phyloP scores from a whole-genome alignment of 2,888 invertebrate genomes.

The Agriopis marginaria region DNA sequence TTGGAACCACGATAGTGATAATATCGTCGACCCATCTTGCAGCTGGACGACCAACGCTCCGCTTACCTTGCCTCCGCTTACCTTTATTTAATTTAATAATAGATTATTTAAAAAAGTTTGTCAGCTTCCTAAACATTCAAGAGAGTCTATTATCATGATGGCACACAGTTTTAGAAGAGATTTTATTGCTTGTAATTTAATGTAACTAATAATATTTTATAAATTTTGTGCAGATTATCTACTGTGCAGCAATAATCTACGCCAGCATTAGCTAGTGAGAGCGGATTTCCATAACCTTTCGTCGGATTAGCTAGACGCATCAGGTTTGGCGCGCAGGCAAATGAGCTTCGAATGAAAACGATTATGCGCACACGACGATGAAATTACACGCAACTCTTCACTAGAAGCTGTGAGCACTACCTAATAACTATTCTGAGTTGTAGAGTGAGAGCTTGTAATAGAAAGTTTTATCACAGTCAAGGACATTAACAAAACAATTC shows the following conservation, averaged over 20 bases:
- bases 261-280: slow-evolving; percentile 33
- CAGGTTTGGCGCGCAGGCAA: slow-evolving; percentile 28
- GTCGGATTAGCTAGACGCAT: slow-evolving; percentile 31
- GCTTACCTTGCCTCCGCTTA: no score
- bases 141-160: no score
- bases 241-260: slow-evolving; percentile 8
- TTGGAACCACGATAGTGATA: no score
- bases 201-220: neutral
- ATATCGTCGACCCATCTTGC: no score
- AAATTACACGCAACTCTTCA: slow-evolving; percentile 6
- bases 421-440: neutral
- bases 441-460: neutral
- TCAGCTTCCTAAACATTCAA: no score
- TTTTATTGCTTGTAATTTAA: neutral
- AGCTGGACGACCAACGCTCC: no score
- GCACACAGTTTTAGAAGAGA: no score
- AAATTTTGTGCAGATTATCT: slow-evolving; percentile 1
- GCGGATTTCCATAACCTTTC: slow-evolving; percentile 44
- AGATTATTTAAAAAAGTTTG: no score
- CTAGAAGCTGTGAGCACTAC: slow-evolving; percentile 1
- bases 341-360: slow-evolving; percentile 26
- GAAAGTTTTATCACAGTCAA: neutral
- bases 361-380: slow-evolving; percentile 15
- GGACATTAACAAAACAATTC: neutral
- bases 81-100: no score